Percentiles rank a stretch among this genome's conserved stretches.
phyloP scores from a whole-genome alignment of 2,797 vertebrate species.

The Rhinophrynus dorsalis region DNA sequence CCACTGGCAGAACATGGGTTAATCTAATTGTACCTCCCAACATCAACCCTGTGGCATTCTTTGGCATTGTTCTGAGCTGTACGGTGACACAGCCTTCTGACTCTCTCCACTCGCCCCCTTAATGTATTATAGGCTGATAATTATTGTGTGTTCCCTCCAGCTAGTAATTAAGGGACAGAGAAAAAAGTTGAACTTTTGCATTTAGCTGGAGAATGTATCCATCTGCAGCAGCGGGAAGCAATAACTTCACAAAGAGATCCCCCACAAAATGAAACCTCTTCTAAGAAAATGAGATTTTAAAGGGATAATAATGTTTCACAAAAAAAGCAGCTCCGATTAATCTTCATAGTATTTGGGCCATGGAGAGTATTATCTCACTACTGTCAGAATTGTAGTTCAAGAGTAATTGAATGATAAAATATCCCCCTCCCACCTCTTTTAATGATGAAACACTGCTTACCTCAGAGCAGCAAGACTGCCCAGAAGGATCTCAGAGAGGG shows the following conservation, averaged over 20 bases:
- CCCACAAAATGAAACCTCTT: conserved; percentile 5
- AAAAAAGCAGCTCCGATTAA: too few species aligned
- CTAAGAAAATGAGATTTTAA: not conserved
- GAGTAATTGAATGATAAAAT: too few species aligned
- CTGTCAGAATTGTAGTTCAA: too few species aligned
- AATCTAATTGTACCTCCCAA: conserved; percentile 26
- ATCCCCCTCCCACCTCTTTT: too few species aligned
- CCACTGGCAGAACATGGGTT: conserved; percentile 42
- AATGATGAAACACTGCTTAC: too few species aligned
- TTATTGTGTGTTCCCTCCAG: conserved; percentile 79
- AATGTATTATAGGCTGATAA: conserved; percentile 82
- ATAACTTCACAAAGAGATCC: conserved; percentile 22
- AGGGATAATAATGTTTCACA: too few species aligned
- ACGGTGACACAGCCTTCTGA: conserved; percentile 66
- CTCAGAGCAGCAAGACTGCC: too few species aligned
- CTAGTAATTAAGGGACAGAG: conserved; percentile 85
- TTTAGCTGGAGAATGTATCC: conserved; percentile 53
- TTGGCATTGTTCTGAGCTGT: conserved; percentile 54
- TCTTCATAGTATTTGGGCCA: too few species aligned
- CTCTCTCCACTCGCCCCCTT: conserved; percentile 74
- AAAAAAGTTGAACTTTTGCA: conserved; percentile 71
- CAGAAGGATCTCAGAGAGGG: too few species aligned
- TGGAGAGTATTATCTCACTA: too few species aligned
- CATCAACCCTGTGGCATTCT: conserved; percentile 32
- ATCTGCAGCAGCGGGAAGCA: conserved; percentile 38